phyloP scores from a whole-genome alignment of 1,140 invertebrate species.

The Drosophila kohkoa region DNA sequence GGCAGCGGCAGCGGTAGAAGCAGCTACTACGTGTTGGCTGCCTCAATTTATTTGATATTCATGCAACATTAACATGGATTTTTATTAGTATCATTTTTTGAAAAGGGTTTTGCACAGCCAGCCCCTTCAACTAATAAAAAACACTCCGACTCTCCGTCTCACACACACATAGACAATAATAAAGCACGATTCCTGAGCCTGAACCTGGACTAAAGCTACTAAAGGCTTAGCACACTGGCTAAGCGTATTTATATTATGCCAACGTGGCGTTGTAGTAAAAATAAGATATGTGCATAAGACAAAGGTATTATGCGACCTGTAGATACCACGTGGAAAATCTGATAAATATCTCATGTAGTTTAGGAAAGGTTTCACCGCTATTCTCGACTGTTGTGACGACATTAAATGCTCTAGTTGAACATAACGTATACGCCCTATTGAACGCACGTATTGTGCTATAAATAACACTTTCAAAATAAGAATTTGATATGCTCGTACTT shows the following conservation, averaged over 20 bases:
- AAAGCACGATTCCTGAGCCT: neutral
- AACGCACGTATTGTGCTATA: no score
- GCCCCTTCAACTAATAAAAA: conserved; percentile 33
- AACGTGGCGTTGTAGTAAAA: conserved; percentile 47
- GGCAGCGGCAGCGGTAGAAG: neutral
- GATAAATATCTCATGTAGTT: no score
- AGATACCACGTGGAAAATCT: conserved; percentile 7
- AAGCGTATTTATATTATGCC: conserved; percentile 67
- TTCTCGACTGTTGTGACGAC: no score
- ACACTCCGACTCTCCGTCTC: neutral
- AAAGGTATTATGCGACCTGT: neutral
- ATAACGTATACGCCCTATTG: no score
- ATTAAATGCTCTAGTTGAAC: no score
- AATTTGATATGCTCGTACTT: no score
- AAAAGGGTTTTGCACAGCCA: conserved; percentile 63
- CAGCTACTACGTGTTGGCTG: conserved; percentile 70
- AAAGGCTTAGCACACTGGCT: conserved; percentile 63
- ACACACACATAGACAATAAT: conserved; percentile 28
- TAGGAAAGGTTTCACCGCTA: no score
- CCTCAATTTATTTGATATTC: conserved; percentile 82
- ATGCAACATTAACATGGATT: conserved; percentile 84
- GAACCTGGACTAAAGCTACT: conserved; percentile 33
- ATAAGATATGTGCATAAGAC: conserved; percentile 12
- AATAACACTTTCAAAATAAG: no score
- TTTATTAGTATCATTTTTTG: conserved; percentile 84